A percentile compares a stretch with the other conserved stretches of the same genome.
Evolutionary conservation across 2,888 invertebrate genomes (phyloP).

Genomic region (Ypsolopha scabrella): DNA sequence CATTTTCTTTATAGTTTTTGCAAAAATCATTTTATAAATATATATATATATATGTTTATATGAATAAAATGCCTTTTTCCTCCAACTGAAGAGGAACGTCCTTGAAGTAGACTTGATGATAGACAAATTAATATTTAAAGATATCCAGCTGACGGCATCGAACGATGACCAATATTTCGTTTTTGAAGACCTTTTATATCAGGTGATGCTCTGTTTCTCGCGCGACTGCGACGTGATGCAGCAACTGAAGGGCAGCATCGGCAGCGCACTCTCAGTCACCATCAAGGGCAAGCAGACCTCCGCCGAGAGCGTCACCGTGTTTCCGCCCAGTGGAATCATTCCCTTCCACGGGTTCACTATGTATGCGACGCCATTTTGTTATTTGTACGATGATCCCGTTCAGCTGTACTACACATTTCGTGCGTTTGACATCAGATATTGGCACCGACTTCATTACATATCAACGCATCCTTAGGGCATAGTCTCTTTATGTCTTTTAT

Average conservation of each 20-base stretch:
- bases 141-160: constrained; percentile 94
- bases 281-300: constrained; percentile 78
- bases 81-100: constrained; percentile 83
- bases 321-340: constrained; percentile 95
- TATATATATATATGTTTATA: no score
- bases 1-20: no score
- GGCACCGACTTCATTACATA: constrained; percentile 91
- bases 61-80: constrained; percentile 77
- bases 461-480: constrained; percentile 95
- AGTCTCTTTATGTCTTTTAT: constrained; percentile 88
- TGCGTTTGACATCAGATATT: constrained; percentile 91
- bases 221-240: constrained; percentile 86
- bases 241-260: constrained; percentile 71
- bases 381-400: constrained; percentile 89
- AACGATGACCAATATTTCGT: constrained; percentile 99
- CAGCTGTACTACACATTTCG: constrained; percentile 91
- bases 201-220: constrained; percentile 92
- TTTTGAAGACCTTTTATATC: constrained; percentile 95
- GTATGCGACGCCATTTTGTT: constrained; percentile 97
- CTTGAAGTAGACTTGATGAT: constrained; percentile 92
- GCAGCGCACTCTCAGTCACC: constrained; percentile 79
- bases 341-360: constrained; percentile 98
- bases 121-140: constrained; percentile 95
- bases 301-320: constrained; percentile 78
- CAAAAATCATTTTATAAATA: no score